A percentile compares a stretch with the other conserved stretches of the same genome.
These are phyloP conservation scores for Clarias platycephalus DNA, from an alignment of 2,797 vertebrate species.

Conservation along the genomic window DNA sequence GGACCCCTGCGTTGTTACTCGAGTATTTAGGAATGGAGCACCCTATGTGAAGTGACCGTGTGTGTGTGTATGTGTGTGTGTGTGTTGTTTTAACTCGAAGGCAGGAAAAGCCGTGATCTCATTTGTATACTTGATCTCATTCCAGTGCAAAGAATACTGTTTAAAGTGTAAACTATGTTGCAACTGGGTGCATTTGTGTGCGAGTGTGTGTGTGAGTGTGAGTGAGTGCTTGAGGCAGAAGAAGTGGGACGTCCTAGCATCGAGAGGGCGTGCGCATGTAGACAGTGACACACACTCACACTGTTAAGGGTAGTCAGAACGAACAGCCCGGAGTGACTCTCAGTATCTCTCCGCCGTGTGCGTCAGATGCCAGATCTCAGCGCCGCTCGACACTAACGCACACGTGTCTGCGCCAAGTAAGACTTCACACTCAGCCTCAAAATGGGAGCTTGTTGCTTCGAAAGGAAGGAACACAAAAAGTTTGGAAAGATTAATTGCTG, in stretches of 20 bases:
- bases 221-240: constrained; percentile 21
- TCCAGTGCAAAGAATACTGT: constrained; percentile 48
- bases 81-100: constrained; percentile 39
- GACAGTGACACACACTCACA: constrained; percentile 45
- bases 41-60: background rate
- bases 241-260: constrained; percentile 30
- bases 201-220: constrained; percentile 59
- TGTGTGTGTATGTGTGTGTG: background rate
- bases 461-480: constrained; percentile 76
- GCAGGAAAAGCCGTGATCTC: constrained; percentile 50
- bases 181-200: constrained; percentile 37
- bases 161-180: constrained; percentile 60
- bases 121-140: constrained; percentile 42
- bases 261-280: constrained; percentile 41
- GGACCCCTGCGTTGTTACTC: background rate
- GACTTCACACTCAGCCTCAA: constrained; percentile 60
- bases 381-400: constrained; percentile 15
- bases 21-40: background rate
- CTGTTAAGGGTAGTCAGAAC: constrained; percentile 59
- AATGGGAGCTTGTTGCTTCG: constrained; percentile 80
- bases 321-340: constrained; percentile 53
- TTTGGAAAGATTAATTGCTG: constrained; percentile 74
- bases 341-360: constrained; percentile 57
- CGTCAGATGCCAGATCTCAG: constrained; percentile 57
- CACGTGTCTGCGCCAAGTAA: constrained; percentile 54